A percentile compares a stretch with the other conserved stretches of the same genome.
These are phyloP conservation scores for Geodia barretti DNA, from an alignment of 37 sponge, comb jelly and placozoan genomes.

Conservation along the genomic window DNA sequence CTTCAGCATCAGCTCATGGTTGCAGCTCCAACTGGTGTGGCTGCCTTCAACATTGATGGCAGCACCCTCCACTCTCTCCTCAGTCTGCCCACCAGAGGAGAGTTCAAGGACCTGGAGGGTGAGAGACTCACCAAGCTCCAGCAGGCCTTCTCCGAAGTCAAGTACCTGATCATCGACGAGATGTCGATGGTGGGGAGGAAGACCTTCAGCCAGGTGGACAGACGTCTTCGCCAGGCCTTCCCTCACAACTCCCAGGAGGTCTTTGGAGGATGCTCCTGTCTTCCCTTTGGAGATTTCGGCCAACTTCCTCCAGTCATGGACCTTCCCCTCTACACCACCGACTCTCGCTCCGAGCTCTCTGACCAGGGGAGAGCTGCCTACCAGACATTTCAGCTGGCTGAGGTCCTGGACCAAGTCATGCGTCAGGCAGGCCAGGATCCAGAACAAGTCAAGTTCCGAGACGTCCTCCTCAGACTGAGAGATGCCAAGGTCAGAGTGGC, in stretches of 20 bases:
- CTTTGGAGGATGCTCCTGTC: slow-evolving; percentile 55
- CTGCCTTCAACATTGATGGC: slow-evolving; percentile 56
- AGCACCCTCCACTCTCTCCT: slow-evolving; percentile 52
- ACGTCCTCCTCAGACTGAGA: too few species aligned
- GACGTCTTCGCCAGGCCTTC: slow-evolving; percentile 41
- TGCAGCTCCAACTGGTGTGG: slow-evolving; percentile 65
- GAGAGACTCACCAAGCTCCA: slow-evolving; percentile 30
- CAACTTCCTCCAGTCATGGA: too few species aligned
- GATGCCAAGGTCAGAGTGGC: too few species aligned
- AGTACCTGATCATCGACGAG: slow-evolving; percentile 67
- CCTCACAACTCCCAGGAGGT: slow-evolving; percentile 29
- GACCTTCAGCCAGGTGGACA: slow-evolving; percentile 51
- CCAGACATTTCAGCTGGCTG: too few species aligned
- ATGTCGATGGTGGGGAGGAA: slow-evolving; percentile 61
- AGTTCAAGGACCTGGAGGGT: slow-evolving; percentile 42
- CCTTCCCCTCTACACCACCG: too few species aligned
- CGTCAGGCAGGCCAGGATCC: too few species aligned
- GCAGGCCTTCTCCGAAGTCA: slow-evolving; percentile 25
- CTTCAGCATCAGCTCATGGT: slow-evolving; percentile 18
- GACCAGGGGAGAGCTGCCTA: too few species aligned
- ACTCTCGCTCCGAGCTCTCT: too few species aligned
- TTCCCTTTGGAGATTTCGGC: slow-evolving; percentile 61
- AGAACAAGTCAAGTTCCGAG: too few species aligned
- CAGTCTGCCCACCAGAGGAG: slow-evolving; percentile 22
- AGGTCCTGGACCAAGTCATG: too few species aligned